A percentile compares a stretch with the other conserved stretches of the same genome.
phyloP scores from a whole-genome alignment of 2,797 vertebrate species.

The Rallus crepitans region DNA sequence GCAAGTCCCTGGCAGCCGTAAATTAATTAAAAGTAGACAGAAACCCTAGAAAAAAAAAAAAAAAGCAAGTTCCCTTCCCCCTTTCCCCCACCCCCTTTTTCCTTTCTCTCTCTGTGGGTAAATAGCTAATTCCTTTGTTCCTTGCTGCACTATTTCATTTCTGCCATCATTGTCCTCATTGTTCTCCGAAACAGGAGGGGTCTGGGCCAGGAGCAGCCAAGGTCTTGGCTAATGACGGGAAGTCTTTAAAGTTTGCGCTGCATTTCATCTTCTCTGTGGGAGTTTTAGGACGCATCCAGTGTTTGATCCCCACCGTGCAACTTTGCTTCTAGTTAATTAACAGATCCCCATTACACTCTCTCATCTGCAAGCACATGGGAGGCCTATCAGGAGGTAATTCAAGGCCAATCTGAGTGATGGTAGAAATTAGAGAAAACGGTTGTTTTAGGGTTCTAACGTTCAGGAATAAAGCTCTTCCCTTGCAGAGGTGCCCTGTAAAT shows the following conservation, averaged over 20 bases:
- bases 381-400: conserved; percentile 86
- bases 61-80: conserved; percentile 67
- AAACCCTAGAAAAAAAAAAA: conserved; percentile 70
- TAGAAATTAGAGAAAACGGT: conserved; percentile 83
- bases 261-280: conserved; percentile 96
- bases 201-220: conserved; percentile 90
- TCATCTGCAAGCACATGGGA: conserved; percentile 85
- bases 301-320: conserved; percentile 94
- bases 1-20: conserved; percentile 76
- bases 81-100: conserved; percentile 37
- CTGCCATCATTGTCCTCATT: conserved; percentile 88
- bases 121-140: conserved; percentile 88
- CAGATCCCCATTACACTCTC: conserved; percentile 90
- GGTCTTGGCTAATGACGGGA: conserved; percentile 98
- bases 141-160: conserved; percentile 83
- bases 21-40: conserved; percentile 87
- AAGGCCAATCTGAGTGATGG: conserved; percentile 85
- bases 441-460: conserved; percentile 80
- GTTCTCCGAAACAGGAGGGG: conserved; percentile 87
- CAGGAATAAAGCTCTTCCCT: conserved; percentile 74
- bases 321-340: conserved; percentile 94
- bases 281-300: conserved; percentile 90
- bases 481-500: conserved; percentile 67
- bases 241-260: conserved; percentile 98
- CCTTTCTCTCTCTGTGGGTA: conserved; percentile 79